phyloP scores from a whole-genome alignment of 1,140 invertebrate species.

The Platorchestia sp. region DNA sequence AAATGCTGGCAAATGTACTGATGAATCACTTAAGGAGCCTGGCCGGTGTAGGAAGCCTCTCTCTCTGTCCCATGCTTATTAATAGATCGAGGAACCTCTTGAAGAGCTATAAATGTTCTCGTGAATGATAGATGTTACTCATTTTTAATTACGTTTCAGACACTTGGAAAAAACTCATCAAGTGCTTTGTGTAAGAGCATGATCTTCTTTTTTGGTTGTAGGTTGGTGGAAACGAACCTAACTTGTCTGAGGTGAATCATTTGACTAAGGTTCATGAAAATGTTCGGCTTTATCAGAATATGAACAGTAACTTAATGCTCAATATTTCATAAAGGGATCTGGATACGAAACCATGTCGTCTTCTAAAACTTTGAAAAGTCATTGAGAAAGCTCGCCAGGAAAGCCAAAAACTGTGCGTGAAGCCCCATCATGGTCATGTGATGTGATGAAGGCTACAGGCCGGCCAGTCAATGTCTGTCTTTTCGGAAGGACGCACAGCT shows the following conservation, averaged over 20 bases:
- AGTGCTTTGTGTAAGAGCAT: too few species aligned
- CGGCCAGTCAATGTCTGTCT: neutral
- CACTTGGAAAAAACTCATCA: neutral
- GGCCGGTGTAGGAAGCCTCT: neutral
- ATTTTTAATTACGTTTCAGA: neutral
- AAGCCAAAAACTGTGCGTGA: too few species aligned
- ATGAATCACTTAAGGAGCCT: neutral
- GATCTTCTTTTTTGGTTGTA: neutral
- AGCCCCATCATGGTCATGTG: neutral
- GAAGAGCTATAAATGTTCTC: neutral
- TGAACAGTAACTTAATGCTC: too few species aligned
- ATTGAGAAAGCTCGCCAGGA: neutral
- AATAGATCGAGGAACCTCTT: neutral
- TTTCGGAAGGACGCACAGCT: neutral
- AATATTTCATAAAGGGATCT: neutral
- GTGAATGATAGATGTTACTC: neutral
- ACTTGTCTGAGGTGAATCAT: neutral
- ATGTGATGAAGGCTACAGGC: neutral
- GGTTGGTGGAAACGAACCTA: neutral
- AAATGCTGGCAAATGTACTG: constrained; percentile 13
- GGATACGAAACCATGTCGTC: neutral
- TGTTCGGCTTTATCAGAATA: neutral
- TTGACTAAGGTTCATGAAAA: neutral
- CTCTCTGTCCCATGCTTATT: neutral
- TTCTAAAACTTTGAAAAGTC: neutral